Evolutionary conservation across 2,113 vertebrate genomes (phyloP).

Genomic region (Cairina moschata): DNA sequence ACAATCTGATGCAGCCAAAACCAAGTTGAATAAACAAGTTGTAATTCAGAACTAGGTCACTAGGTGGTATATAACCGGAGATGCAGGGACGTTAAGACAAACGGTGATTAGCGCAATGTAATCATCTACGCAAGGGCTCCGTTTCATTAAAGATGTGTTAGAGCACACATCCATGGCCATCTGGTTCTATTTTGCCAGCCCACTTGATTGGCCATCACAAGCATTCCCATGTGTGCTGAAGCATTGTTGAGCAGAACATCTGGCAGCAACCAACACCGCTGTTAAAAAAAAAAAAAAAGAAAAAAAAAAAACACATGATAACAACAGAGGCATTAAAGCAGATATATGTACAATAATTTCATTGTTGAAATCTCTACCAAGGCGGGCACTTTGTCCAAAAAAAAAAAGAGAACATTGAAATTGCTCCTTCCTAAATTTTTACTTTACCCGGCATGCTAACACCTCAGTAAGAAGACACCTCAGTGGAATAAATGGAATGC

Average conservation of each 20-base stretch:
- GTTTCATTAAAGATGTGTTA: constrained; percentile 68
- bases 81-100: constrained; percentile 21
- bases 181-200: constrained; percentile 77
- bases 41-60: constrained; percentile 27
- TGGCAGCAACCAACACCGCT: constrained; percentile 67
- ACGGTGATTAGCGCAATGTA: background rate
- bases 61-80: background rate
- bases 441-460: background rate
- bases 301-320: constrained; percentile 69
- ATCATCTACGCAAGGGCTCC: background rate
- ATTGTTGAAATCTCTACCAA: constrained; percentile 57
- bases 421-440: background rate
- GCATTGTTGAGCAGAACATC: constrained; percentile 74
- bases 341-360: constrained; percentile 70
- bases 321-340: constrained; percentile 76
- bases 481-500: background rate
- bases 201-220: constrained; percentile 75
- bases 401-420: background rate
- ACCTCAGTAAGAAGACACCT: background rate
- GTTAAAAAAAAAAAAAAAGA: constrained; percentile 39
- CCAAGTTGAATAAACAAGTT: background rate
- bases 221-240: constrained; percentile 78
- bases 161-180: constrained; percentile 73
- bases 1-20: background rate
- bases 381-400: background rate